phyloP scores from a whole-genome alignment of 2,797 vertebrate species.

The Darevskia nairensis region DNA sequence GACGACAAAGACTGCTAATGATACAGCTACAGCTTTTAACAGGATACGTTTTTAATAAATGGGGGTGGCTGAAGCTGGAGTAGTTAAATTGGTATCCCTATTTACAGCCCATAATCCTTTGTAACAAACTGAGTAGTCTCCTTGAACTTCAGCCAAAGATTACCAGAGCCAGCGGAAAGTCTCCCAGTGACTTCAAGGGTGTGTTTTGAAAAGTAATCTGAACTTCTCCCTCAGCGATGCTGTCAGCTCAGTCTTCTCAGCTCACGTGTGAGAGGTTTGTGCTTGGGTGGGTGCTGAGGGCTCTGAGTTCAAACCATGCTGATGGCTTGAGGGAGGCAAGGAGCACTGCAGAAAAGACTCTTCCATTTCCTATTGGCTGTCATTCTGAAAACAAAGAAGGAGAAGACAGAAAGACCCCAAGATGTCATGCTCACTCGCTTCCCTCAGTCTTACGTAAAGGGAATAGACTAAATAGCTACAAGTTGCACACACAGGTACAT shows the following conservation, averaged over 20 bases:
- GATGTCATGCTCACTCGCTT: background rate
- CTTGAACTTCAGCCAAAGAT: background rate
- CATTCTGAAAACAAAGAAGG: background rate
- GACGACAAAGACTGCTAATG: background rate
- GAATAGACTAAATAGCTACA: constrained; percentile 42
- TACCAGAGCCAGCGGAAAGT: background rate
- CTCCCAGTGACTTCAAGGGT: background rate
- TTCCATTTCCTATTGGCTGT: background rate
- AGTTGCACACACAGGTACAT: background rate
- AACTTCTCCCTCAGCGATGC: background rate
- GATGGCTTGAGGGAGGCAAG: background rate
- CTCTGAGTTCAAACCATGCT: constrained; percentile 5
- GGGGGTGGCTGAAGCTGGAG: background rate
- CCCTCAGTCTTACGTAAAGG: constrained; percentile 4
- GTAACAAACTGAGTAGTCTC: background rate
- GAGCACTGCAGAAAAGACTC: background rate
- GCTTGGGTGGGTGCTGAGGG: background rate
- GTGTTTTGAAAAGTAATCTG: background rate
- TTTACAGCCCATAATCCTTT: background rate
- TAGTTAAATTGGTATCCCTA: background rate
- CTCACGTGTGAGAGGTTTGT: background rate
- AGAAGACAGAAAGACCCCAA: background rate
- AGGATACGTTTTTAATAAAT: background rate
- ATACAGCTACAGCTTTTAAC: background rate
- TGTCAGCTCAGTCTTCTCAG: background rate